Base-by-base conservation (phyloP, 2,797 vertebrate genomes). In the Rachycentron canadum region DNA sequence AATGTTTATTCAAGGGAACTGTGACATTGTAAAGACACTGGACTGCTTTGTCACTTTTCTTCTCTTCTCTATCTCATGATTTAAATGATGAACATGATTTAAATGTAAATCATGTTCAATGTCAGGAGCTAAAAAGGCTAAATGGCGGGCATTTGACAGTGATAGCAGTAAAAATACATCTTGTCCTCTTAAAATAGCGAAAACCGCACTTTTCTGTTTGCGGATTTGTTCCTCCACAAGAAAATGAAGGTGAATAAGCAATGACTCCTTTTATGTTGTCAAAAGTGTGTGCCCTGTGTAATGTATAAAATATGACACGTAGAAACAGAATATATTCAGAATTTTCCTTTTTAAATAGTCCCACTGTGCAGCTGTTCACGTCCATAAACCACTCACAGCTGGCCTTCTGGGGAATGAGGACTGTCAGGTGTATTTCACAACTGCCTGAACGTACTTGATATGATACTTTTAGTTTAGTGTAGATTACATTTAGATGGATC, bases 401-500 rank as follows among this genome's bases (percentile, higher is more conserved):
- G 68, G 40, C 12, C 57, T 52, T 41, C 14, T 38, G 36, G 66
- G 63, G 57, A 58, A 67, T 26, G 64, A 38, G 30, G 65, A 53
- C 34, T 77, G 79, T 69, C 78, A 73, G 68, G 23, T 64, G 55
- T 38, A 58, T 63, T 65, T 59, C 58, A 76, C 26, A 67, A 73
- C 61, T 59, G 52, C 53, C 53, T 57, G 36, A 71, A 38, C 1
- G 1, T 40, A 50, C 53, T 21, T 73, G 36, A 70, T 75, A 12
- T 71, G 41, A 74, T 62, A 52, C 25, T 25, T 61, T 76, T 60
- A 63, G 47, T 76, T 73, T 52, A 75, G 49, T 21, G 45, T 52
- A 50, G 55, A 84, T 84, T 76, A 78, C 58, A 60, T 79, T 76
- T 66, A 72, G 30, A 73, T 34, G 56, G 64, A 70, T 78, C 79